Evolutionary conservation across 1,140 invertebrate genomes (phyloP).

Genomic region (Lamellibrachia luymesi): DNA sequence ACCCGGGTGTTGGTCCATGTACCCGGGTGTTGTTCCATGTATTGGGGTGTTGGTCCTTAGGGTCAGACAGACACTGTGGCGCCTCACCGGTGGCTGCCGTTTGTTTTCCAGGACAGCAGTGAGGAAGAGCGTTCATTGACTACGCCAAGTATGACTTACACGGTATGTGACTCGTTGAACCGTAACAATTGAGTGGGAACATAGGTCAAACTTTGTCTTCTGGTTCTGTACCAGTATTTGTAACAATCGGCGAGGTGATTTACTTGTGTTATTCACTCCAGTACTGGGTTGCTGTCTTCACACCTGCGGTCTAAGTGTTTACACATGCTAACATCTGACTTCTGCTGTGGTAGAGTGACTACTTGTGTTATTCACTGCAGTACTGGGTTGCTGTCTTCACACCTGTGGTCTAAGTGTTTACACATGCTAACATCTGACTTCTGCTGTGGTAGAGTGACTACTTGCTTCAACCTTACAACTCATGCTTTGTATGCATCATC

Average conservation of each 20-base stretch:
- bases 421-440: background rate
- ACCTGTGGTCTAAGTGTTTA: background rate
- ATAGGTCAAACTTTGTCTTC: background rate
- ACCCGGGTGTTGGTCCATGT: background rate
- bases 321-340: background rate
- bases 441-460: no score
- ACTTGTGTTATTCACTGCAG: background rate
- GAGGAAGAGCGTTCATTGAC: background rate
- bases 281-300: background rate
- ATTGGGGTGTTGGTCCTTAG: background rate
- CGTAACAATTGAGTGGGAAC: background rate
- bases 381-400: background rate
- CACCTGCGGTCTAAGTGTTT: background rate
- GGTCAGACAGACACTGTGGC: background rate
- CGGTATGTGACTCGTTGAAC: background rate
- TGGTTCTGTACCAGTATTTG: background rate
- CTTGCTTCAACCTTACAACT: background rate
- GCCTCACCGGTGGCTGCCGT: background rate
- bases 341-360: background rate
- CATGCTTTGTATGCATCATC: background rate
- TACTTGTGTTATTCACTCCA: background rate
- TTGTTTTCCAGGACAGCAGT: background rate
- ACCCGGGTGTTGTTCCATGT: background rate
- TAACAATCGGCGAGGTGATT: background rate
- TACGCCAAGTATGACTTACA: background rate